Evolutionary conservation across 2,888 invertebrate genomes (phyloP).

Genomic region (Leptinotarsa rubiginosa): DNA sequence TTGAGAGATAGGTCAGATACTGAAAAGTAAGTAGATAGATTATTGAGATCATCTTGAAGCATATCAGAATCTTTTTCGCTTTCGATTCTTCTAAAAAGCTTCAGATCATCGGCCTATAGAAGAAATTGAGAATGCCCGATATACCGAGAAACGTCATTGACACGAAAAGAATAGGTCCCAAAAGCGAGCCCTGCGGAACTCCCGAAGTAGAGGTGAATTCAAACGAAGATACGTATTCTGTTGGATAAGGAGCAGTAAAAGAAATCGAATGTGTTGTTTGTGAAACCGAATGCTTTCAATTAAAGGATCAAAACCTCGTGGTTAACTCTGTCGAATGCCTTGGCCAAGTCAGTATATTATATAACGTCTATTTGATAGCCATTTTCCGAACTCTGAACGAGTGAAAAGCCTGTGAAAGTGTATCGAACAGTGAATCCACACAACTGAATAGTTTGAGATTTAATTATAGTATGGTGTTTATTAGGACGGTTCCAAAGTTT

Average conservation of each 20-base stretch:
- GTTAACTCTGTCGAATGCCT: conserved; percentile 16
- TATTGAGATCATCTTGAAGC: too few relatives aligned
- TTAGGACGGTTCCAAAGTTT: too few relatives aligned
- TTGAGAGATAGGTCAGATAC: background rate
- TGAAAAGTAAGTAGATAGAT: too few relatives aligned
- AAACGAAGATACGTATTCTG: background rate
- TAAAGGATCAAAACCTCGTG: background rate
- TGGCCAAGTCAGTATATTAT: conserved; percentile 8
- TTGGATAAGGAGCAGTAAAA: conserved; percentile 1
- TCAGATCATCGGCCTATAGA: too few relatives aligned
- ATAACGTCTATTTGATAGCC: conserved; percentile 4
- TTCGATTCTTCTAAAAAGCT: too few relatives aligned
- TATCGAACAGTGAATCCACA: too few relatives aligned
- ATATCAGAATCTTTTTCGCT: too few relatives aligned
- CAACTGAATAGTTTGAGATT: too few relatives aligned
- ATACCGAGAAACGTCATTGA: background rate
- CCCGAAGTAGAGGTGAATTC: conserved; percentile 1
- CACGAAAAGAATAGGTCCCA: background rate
- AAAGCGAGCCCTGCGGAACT: too few relatives aligned
- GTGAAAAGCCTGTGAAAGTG: too few relatives aligned
- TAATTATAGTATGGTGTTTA: too few relatives aligned
- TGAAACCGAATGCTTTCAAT: conserved; percentile 11
- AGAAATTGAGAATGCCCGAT: background rate
- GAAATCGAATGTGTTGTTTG: background rate
- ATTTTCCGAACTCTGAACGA: too few relatives aligned